Conservation (phyloP, 2,888 invertebrate species). For the Eledona agricola region DNA sequence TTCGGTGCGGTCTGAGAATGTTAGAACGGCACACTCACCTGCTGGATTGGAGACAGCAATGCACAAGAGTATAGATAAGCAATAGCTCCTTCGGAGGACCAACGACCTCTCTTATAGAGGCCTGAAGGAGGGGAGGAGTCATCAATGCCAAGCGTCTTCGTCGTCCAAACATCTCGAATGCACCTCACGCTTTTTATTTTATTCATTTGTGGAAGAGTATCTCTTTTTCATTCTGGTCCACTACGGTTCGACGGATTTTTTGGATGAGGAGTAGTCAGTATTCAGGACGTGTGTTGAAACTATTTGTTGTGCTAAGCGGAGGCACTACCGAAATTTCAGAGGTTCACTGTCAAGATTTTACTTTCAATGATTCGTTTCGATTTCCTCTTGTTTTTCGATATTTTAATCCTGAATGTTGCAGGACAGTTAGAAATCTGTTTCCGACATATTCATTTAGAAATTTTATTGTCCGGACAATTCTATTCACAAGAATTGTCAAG, state of each 20-base stretch:
- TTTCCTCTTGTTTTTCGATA: neutral
- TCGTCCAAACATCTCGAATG: conserved; percentile 20
- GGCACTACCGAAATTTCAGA: conserved; percentile 10
- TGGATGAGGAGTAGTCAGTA: too few species aligned
- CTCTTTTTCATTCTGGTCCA: conserved; percentile 11
- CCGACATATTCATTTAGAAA: too few species aligned
- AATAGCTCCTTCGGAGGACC: conserved; percentile 49
- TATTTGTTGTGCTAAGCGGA: too few species aligned
- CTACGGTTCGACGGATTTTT: neutral
- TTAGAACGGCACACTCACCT: conserved; percentile 18
- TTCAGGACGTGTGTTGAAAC: neutral
- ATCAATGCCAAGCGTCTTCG: conserved; percentile 49
- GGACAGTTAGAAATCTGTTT: too few species aligned
- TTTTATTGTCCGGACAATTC: too few species aligned
- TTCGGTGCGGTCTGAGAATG: neutral
- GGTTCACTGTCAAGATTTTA: conserved; percentile 27
- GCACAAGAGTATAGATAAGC: conserved; percentile 43
- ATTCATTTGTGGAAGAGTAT: conserved; percentile 20
- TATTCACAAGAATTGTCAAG: too few species aligned
- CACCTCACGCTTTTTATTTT: conserved; percentile 27
- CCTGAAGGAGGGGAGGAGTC: conserved; percentile 55
- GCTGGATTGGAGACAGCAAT: conserved; percentile 22
- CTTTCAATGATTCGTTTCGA: conserved; percentile 7
- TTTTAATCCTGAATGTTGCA: too few species aligned
- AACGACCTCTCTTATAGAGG: conserved; percentile 61